Percentiles rank a stretch among this genome's conserved stretches.
These are phyloP conservation scores for Vesta saturnalis DNA, from an alignment of 2,888 invertebrate genomes.

Conservation along the genomic window DNA sequence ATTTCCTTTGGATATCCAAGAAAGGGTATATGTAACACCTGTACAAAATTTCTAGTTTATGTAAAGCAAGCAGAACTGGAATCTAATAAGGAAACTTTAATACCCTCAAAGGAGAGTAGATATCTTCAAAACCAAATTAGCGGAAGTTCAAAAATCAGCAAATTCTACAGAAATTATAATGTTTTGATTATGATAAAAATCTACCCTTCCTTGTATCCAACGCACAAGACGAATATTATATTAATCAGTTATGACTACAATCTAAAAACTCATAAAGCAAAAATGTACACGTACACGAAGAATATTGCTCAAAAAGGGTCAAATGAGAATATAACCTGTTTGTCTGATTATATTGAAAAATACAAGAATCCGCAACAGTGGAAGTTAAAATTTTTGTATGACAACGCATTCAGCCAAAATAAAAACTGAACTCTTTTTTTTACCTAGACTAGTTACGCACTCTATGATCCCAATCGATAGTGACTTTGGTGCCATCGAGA, in stretches of 20 bases:
- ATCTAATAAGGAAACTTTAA: conserved; percentile 1
- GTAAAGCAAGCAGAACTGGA: not conserved
- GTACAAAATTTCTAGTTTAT: too few relatives aligned
- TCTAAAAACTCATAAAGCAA: not conserved
- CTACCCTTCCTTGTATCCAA: conserved; percentile 11
- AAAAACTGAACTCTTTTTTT: conserved; percentile 15
- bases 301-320: conserved; percentile 11
- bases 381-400: conserved; percentile 22
- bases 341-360: conserved; percentile 23
- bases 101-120: not conserved
- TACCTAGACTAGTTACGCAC: conserved; percentile 22
- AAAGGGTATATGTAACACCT: too few relatives aligned
- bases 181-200: conserved; percentile 20
- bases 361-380: not conserved
- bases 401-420: conserved; percentile 30
- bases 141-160: not conserved
- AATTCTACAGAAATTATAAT: not conserved
- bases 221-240: too few relatives aligned
- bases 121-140: not conserved
- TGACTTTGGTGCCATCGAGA: not conserved
- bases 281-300: conserved; percentile 4
- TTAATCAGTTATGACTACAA: conserved; percentile 3
- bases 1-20: too few relatives aligned
- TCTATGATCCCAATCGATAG: not conserved
- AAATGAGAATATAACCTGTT: conserved; percentile 2